Evolutionary conservation across 2,888 invertebrate genomes (phyloP).

Genomic region (Papilio protenor): DNA sequence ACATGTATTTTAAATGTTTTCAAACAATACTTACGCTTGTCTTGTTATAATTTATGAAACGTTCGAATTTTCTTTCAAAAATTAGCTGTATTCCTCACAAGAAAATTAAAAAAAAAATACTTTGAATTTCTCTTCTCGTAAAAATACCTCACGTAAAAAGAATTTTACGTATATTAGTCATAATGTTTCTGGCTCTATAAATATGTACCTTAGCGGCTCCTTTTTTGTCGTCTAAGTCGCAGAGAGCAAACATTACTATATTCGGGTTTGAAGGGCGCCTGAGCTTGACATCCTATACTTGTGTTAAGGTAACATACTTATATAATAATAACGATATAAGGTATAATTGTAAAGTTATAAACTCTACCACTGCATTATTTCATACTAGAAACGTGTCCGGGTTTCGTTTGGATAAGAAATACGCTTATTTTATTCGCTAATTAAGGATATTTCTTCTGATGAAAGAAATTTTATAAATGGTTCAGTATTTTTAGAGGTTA

Average conservation of each 20-base stretch:
- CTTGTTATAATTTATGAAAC: slow-evolving; percentile 18
- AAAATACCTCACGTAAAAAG: neutral
- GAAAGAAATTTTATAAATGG: neutral
- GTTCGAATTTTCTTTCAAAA: neutral
- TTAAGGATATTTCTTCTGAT: neutral
- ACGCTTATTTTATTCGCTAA: neutral
- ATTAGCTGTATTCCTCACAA: neutral
- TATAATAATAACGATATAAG: no score
- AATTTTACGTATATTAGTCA: neutral
- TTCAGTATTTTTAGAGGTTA: neutral
- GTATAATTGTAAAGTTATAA: no score
- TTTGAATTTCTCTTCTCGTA: neutral
- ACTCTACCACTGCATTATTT: neutral
- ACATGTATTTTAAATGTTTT: slow-evolving; percentile 33
- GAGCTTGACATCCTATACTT: no score
- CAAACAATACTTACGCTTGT: slow-evolving; percentile 14
- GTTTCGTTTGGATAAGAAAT: neutral
- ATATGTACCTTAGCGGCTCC: neutral
- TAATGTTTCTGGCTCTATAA: neutral
- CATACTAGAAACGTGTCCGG: neutral
- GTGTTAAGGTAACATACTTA: no score
- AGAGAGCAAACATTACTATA: neutral
- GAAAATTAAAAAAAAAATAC: neutral
- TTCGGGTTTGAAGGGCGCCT: no score
- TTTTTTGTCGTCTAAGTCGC: neutral